Conservation (phyloP, 2,888 invertebrate species). For the Microplitis manilae region DNA sequence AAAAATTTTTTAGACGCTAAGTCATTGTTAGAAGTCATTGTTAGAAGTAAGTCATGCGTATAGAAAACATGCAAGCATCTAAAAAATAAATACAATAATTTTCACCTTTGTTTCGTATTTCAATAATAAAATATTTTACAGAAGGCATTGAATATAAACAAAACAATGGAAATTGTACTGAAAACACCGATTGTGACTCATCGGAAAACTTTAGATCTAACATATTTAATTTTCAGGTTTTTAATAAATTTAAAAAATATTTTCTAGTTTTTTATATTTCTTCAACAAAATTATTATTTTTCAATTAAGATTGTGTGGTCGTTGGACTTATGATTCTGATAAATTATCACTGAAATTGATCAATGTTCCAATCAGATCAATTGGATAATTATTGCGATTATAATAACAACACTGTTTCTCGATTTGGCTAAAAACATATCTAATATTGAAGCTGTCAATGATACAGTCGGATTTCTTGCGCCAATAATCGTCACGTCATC, state of each 20-base stretch:
- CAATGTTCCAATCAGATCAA: neutral
- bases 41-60: too few relatives aligned
- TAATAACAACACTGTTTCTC: neutral
- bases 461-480: neutral
- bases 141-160: neutral
- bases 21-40: too few relatives aligned
- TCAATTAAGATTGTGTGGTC: neutral
- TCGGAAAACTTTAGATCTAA: neutral
- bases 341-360: neutral
- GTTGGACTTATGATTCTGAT: neutral
- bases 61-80: too few relatives aligned
- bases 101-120: too few relatives aligned
- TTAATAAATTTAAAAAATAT: neutral
- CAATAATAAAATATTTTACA: neutral
- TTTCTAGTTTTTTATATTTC: neutral
- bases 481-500: neutral
- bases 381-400: neutral
- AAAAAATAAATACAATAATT: too few relatives aligned
- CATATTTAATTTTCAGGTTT: neutral
- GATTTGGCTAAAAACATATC: neutral
- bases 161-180: neutral
- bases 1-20: too few relatives aligned
- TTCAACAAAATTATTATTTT: neutral
- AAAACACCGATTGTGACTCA: neutral
- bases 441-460: neutral